Evolutionary conservation across 1,140 invertebrate species (phyloP).

Genomic region (Eupristina koningsbergeri): DNA sequence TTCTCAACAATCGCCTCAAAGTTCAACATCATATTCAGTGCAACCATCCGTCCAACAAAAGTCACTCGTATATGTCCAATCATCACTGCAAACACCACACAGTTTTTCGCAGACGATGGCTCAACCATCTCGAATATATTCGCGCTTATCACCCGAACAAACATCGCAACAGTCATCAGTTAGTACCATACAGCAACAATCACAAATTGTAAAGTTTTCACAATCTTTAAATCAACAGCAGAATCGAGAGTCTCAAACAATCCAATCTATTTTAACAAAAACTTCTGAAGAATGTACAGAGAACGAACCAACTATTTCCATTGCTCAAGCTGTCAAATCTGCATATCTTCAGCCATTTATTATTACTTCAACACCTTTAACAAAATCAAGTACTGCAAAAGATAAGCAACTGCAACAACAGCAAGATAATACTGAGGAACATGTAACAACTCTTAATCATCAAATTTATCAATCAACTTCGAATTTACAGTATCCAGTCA

Average conservation of each 20-base stretch:
- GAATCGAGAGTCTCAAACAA: constrained; percentile 17
- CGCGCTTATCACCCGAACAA: constrained; percentile 63
- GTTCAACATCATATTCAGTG: constrained; percentile 29
- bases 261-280: constrained; percentile 49
- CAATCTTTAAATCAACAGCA: constrained; percentile 54
- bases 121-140: constrained; percentile 57
- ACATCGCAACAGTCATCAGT: constrained; percentile 39
- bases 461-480: constrained; percentile 63
- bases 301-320: constrained; percentile 37
- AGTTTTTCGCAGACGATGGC: constrained; percentile 60
- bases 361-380: constrained; percentile 53
- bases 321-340: constrained; percentile 53
- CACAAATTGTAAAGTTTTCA: constrained; percentile 53
- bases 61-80: constrained; percentile 60
- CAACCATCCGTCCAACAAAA: constrained; percentile 55
- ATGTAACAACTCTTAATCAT: constrained; percentile 62
- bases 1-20: constrained; percentile 60
- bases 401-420: constrained; percentile 64
- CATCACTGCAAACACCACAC: constrained; percentile 61
- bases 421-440: constrained; percentile 57
- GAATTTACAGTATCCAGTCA: constrained; percentile 60
- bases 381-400: constrained; percentile 58
- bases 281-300: constrained; percentile 55
- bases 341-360: constrained; percentile 57
- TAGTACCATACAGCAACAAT: constrained; percentile 52